Evolutionary conservation across 2,888 invertebrate genomes (phyloP).

Genomic region (Drosophila lutescens): DNA sequence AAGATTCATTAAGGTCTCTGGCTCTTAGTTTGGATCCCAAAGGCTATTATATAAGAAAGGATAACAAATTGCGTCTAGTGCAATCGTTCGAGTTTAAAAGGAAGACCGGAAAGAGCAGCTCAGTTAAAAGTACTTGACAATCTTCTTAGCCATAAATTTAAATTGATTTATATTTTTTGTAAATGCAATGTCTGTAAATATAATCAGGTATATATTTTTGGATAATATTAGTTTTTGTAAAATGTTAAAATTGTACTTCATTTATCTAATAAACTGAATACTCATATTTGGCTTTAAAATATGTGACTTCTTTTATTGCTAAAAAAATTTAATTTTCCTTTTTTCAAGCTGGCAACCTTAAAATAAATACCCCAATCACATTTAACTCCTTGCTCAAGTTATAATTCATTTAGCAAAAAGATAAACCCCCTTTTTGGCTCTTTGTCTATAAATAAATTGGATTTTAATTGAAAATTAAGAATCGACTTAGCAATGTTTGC

Average conservation of each 20-base stretch:
- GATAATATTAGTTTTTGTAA: neutral
- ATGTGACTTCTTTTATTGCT: too few species aligned
- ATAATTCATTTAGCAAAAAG: conserved; percentile 49
- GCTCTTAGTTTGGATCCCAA: conserved; percentile 31
- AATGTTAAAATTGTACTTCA: neutral
- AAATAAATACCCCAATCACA: neutral
- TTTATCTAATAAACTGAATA: too few species aligned
- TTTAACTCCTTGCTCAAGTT: conserved; percentile 37
- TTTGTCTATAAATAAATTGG: conserved; percentile 72
- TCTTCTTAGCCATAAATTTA: neutral
- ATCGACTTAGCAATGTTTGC: conserved; percentile 79
- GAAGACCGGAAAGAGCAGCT: neutral
- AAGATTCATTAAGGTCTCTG: neutral
- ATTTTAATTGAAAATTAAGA: conserved; percentile 80
- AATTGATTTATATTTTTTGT: neutral
- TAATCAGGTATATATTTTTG: neutral
- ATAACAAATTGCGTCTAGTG: neutral
- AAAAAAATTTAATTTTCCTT: too few species aligned
- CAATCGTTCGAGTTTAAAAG: conserved; percentile 1
- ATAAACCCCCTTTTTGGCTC: conserved; percentile 47
- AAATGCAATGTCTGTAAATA: neutral
- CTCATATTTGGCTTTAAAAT: too few species aligned
- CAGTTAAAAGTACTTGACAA: neutral
- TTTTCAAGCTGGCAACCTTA: neutral
- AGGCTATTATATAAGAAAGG: conserved; percentile 1